Conservation (phyloP, 2,113 vertebrate species). For the Labeo rohita region DNA sequence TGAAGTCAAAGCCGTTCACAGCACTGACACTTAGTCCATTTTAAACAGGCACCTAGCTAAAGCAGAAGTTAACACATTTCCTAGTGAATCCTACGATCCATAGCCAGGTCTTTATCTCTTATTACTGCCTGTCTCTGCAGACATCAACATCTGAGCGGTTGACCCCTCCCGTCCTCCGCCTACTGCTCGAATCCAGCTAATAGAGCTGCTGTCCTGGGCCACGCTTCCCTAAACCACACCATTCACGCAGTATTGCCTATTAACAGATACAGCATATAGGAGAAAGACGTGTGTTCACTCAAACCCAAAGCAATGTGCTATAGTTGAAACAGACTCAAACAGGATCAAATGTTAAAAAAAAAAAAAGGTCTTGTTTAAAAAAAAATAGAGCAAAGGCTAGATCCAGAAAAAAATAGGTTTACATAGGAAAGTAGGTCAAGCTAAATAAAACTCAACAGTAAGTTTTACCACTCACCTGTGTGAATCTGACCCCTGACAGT, state of each 20-base stretch:
- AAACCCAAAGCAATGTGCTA: neutral
- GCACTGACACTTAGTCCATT: neutral
- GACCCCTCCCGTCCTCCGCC: neutral
- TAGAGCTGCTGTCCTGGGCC: neutral
- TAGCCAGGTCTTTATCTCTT: neutral
- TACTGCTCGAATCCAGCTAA: neutral
- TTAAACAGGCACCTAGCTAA: neutral
- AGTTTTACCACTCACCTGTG: neutral
- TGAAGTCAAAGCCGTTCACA: neutral
- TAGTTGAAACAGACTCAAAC: neutral
- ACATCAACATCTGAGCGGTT: neutral
- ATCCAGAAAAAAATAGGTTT: conserved; percentile 1
- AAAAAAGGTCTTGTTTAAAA: neutral
- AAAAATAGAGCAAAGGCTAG: neutral
- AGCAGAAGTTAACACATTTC: neutral
- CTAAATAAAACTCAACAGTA: conserved; percentile 41
- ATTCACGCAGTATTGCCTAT: neutral
- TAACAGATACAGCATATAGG: neutral
- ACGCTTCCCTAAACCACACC: neutral
- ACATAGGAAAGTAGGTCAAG: conserved; percentile 25
- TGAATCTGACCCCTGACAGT: neutral
- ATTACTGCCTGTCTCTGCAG: conserved; percentile 3
- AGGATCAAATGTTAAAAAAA: neutral
- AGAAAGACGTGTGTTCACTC: neutral
- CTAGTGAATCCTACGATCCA: neutral